These are phyloP conservation scores for Platysteira castanea DNA, from an alignment of 2,113 vertebrate species.

Conservation along the genomic window DNA sequence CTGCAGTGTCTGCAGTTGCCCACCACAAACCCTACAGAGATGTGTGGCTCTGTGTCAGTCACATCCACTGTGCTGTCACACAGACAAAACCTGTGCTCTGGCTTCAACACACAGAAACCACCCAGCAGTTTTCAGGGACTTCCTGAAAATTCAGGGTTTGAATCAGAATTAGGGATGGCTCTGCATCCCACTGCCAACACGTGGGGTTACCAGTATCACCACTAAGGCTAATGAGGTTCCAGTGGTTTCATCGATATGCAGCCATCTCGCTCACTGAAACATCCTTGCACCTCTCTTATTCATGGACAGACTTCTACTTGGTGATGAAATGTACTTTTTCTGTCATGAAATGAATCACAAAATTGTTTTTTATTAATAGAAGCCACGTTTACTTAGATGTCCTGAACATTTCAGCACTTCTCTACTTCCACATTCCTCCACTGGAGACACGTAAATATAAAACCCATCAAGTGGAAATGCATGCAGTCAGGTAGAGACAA, in stretches of 20 bases:
- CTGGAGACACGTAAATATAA: neutral
- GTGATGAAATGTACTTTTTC: neutral
- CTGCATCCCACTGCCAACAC: neutral
- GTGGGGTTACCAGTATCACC: neutral
- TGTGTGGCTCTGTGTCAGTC: neutral
- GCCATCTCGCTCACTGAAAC: neutral
- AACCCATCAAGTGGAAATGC: neutral
- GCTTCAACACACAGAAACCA: neutral
- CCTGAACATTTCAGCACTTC: neutral
- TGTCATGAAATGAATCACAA: neutral
- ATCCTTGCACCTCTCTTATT: neutral
- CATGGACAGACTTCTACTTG: neutral
- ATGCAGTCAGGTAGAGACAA: constrained; percentile 2
- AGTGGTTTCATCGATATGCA: neutral
- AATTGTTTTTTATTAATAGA: neutral
- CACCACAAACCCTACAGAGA: neutral
- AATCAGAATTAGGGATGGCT: neutral
- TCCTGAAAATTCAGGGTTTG: neutral
- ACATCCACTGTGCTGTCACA: neutral
- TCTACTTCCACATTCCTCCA: neutral
- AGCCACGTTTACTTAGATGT: neutral
- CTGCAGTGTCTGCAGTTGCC: neutral
- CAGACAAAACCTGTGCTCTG: neutral
- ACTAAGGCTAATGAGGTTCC: neutral
- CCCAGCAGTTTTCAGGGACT: neutral